Evolutionary conservation across 2,888 invertebrate genomes (phyloP).

Genomic region (Eristalis arbustorum): DNA sequence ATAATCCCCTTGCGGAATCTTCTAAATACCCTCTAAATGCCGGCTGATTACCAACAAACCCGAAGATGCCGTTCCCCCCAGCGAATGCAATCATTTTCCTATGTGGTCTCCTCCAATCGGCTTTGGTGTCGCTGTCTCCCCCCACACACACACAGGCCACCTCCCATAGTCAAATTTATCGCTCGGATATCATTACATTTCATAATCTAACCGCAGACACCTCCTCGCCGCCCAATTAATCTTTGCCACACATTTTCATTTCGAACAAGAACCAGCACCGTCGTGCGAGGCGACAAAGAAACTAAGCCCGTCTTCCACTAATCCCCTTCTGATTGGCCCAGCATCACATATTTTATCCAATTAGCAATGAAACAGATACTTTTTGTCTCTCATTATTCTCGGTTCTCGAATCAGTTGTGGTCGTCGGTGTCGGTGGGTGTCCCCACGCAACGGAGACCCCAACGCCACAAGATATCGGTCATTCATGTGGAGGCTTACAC

Average conservation of each 20-base stretch:
- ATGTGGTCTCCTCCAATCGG: slow-evolving; percentile 13
- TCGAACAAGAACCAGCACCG: background rate
- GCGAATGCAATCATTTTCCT: background rate
- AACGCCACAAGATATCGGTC: slow-evolving; percentile 47
- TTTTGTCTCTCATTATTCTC: slow-evolving; percentile 64
- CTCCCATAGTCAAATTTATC: slow-evolving; percentile 19
- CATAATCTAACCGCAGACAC: slow-evolving; percentile 17
- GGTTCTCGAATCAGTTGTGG: slow-evolving; percentile 29
- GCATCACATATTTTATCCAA: slow-evolving; percentile 69
- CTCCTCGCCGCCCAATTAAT: slow-evolving; percentile 38
- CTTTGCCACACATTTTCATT: slow-evolving; percentile 47
- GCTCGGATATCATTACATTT: slow-evolving; percentile 14
- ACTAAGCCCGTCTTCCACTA: slow-evolving; percentile 20
- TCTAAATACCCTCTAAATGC: background rate
- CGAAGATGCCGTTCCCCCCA: background rate
- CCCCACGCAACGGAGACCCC: background rate
- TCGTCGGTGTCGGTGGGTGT: background rate
- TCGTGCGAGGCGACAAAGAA: background rate
- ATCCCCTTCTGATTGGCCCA: slow-evolving; percentile 67
- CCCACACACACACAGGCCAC: background rate
- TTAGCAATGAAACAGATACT: slow-evolving; percentile 69
- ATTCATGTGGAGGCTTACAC: slow-evolving; percentile 19
- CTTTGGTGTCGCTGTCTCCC: background rate
- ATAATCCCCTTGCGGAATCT: no score
- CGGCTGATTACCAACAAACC: background rate